These are phyloP conservation scores for Heliconius hewitsoni DNA, from an alignment of 1,140 invertebrate genomes.

Conservation along the genomic window DNA sequence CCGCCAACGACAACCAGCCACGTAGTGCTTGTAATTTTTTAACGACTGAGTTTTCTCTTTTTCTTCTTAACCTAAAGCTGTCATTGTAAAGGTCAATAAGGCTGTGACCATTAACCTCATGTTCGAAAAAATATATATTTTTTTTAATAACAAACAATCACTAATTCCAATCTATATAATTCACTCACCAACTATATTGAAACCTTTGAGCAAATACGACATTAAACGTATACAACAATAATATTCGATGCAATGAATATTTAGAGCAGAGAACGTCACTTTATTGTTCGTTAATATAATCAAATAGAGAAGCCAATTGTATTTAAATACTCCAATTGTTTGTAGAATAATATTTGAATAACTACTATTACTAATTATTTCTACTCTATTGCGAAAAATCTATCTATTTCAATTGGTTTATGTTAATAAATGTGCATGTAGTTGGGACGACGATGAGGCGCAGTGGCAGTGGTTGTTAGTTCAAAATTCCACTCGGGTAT, in stretches of 20 bases:
- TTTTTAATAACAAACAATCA: not conserved
- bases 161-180: not conserved
- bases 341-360: not conserved
- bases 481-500: too few relatives aligned
- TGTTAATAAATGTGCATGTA: not conserved
- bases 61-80: too few relatives aligned
- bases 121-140: not conserved
- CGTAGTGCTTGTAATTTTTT: too few relatives aligned
- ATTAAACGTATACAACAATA: conserved; percentile 1
- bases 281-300: conserved; percentile 8
- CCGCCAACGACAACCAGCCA: too few relatives aligned
- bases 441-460: too few relatives aligned
- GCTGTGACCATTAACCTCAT: too few relatives aligned
- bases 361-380: not conserved
- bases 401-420: not conserved
- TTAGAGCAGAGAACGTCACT: not conserved
- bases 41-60: too few relatives aligned
- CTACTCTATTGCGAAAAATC: not conserved
- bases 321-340: not conserved
- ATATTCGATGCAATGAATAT: not conserved
- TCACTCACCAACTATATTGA: not conserved
- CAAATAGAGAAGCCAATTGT: not conserved
- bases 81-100: too few relatives aligned
- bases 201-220: not conserved
- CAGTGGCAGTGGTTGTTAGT: too few relatives aligned